phyloP scores from a whole-genome alignment of 2,888 invertebrate genomes.

The Epirrhoe alternata region DNA sequence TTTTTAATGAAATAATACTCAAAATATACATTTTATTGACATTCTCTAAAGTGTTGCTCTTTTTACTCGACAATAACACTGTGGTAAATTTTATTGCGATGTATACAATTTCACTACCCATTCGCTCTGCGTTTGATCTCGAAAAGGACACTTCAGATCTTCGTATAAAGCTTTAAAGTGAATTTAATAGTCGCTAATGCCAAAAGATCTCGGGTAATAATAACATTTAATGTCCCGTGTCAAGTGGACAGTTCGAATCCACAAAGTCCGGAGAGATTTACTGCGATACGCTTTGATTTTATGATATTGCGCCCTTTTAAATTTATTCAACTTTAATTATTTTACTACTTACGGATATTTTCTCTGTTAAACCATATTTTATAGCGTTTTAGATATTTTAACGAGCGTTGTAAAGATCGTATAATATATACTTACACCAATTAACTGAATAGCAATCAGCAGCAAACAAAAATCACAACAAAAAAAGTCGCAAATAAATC shows the following conservation, averaged over 20 bases:
- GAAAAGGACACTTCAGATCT: slow-evolving; percentile 37
- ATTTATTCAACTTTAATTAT: slow-evolving; percentile 46
- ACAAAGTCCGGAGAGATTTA: slow-evolving; percentile 74
- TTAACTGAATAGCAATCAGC: slow-evolving; percentile 57
- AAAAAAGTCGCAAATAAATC: slow-evolving; percentile 61
- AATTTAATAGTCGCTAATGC: slow-evolving; percentile 65
- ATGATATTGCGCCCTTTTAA: slow-evolving; percentile 61
- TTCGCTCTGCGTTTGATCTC: slow-evolving; percentile 35
- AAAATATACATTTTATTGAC: slow-evolving; percentile 18
- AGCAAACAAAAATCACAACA: slow-evolving; percentile 62
- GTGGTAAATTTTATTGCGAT: slow-evolving; percentile 20
- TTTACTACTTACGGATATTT: slow-evolving; percentile 19
- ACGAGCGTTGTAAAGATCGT: not conserved
- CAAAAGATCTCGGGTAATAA: slow-evolving; percentile 68
- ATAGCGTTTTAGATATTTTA: slow-evolving; percentile 5
- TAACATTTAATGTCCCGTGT: slow-evolving; percentile 73
- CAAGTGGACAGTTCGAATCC: slow-evolving; percentile 77
- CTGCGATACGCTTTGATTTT: slow-evolving; percentile 77
- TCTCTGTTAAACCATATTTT: slow-evolving; percentile 1
- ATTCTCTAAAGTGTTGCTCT: slow-evolving; percentile 9
- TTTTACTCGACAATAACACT: not conserved
- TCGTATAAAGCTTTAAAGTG: slow-evolving; percentile 52
- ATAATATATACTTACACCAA: slow-evolving; percentile 72
- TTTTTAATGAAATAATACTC: not conserved
- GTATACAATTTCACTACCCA: slow-evolving; percentile 27